These are phyloP conservation scores for Pseudochromis fuscus DNA, from an alignment of 2,797 vertebrate species.

Conservation along the genomic window DNA sequence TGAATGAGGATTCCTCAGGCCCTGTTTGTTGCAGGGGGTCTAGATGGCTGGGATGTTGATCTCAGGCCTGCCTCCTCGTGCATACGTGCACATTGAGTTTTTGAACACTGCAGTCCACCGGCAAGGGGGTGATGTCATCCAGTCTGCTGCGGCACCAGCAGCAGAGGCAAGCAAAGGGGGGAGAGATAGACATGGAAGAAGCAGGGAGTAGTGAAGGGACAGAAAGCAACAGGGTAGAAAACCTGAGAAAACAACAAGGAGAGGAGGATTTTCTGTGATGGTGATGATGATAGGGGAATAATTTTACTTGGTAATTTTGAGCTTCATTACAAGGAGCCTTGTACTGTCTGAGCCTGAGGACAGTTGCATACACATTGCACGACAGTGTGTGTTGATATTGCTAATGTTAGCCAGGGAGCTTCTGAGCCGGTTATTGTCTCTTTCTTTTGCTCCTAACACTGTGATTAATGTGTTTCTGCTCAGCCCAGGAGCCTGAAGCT, in stretches of 20 bases:
- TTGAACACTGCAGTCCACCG: constrained; percentile 76
- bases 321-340: constrained; percentile 51
- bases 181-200: constrained; percentile 24
- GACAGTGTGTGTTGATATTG: constrained; percentile 39
- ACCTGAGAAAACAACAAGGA: constrained; percentile 36
- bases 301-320: constrained; percentile 61
- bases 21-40: not conserved
- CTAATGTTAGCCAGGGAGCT: constrained; percentile 43
- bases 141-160: constrained; percentile 81
- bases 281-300: constrained; percentile 46
- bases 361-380: constrained; percentile 42
- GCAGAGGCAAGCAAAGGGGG: constrained; percentile 53
- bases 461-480: constrained; percentile 70
- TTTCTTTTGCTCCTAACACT: constrained; percentile 46
- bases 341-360: constrained; percentile 42
- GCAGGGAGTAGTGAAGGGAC: constrained; percentile 23
- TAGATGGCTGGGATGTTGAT: not conserved
- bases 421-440: constrained; percentile 62
- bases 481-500: constrained; percentile 26
- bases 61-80: not conserved
- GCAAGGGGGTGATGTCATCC: constrained; percentile 82
- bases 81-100: constrained; percentile 42
- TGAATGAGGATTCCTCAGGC: not conserved
- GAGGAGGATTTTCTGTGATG: constrained; percentile 50
- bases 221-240: constrained; percentile 35